Evolutionary conservation across 2,888 invertebrate species (phyloP).

Genomic region (Xestoiulus laeticollis): DNA sequence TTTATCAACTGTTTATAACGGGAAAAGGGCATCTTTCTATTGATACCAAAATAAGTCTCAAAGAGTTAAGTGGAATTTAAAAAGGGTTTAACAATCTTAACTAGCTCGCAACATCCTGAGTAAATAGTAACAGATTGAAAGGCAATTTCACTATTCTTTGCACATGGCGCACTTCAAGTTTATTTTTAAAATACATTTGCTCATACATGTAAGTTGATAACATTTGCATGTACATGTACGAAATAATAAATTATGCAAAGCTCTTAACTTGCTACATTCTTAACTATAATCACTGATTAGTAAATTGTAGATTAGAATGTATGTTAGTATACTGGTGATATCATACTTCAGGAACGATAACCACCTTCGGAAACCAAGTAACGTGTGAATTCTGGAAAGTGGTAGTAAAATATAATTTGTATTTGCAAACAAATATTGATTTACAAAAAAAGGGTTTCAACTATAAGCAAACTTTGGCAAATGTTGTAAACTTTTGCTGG

Average conservation of each 20-base stretch:
- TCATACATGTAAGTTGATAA: not conserved
- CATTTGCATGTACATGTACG: not conserved
- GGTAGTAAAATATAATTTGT: not conserved
- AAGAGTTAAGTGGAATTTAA: constrained; percentile 14
- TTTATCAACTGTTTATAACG: not conserved
- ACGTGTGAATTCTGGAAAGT: not conserved
- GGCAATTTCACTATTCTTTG: not conserved
- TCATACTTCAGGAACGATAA: not conserved
- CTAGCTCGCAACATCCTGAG: constrained; percentile 14
- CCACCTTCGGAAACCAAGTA: not conserved
- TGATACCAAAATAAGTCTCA: not conserved
- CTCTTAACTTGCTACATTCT: not conserved
- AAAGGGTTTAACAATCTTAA: constrained; percentile 23
- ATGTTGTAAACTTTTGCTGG: too few relatives aligned
- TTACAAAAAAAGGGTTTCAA: not conserved
- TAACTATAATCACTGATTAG: not conserved
- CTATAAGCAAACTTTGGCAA: too few relatives aligned
- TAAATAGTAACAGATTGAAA: not conserved
- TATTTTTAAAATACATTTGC: not conserved
- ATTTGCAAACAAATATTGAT: not conserved
- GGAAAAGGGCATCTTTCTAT: not conserved
- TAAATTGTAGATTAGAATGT: not conserved
- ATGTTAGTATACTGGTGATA: not conserved
- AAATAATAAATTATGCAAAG: not conserved
- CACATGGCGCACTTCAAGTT: constrained; percentile 15